A percentile compares a stretch with the other conserved stretches of the same genome.
Evolutionary conservation across 2,888 invertebrate species (phyloP).

Genomic region (Ashinkailepas kermadecensis): DNA sequence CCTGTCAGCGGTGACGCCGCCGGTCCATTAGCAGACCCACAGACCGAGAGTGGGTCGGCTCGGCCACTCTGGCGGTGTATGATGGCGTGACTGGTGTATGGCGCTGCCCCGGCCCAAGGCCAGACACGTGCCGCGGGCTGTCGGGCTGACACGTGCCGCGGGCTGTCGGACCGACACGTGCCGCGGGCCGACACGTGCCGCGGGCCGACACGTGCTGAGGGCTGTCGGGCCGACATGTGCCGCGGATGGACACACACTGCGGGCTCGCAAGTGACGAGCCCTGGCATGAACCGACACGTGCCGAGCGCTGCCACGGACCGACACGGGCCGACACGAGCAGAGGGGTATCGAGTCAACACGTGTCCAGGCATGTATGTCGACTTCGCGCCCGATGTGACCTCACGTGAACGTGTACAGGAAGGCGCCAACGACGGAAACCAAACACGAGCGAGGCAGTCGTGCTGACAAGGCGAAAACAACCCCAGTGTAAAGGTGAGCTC

Average conservation of each 20-base stretch:
- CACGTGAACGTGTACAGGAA: neutral
- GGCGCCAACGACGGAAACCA: neutral
- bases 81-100: neutral
- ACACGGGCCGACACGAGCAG: no score
- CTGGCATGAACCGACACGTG: no score
- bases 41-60: neutral
- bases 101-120: no score
- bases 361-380: no score
- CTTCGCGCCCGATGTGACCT: neutral
- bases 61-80: neutral
- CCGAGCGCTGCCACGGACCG: no score
- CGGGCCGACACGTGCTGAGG: no score
- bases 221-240: no score
- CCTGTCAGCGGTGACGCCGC: neutral
- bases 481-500: neutral
- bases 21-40: neutral
- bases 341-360: no score
- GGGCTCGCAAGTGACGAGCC: no score
- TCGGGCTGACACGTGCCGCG: neutral
- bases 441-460: neutral
- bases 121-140: neutral
- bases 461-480: neutral
- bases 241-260: no score
- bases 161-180: neutral
- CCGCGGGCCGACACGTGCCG: no score